Evolutionary conservation across 2,797 vertebrate species (phyloP).

Genomic region (Clarias pachynema): DNA sequence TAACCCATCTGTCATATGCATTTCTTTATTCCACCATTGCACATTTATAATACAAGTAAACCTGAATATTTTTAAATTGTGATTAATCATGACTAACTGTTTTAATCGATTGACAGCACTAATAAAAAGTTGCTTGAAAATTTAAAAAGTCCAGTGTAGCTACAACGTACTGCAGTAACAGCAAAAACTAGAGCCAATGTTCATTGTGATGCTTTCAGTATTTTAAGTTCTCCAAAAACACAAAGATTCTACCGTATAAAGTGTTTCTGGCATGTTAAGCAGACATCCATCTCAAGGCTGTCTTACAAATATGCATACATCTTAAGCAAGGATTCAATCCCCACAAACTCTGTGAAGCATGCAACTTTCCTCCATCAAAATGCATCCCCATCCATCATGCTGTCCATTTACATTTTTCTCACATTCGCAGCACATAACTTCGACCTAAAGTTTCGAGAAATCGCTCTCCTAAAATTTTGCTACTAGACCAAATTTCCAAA

Average conservation of each 20-base stretch:
- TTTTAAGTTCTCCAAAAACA: not conserved
- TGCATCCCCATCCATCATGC: not conserved
- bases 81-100: too few relatives aligned
- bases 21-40: too few relatives aligned
- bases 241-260: not conserved
- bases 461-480: not conserved
- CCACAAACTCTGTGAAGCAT: conserved; percentile 11
- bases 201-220: not conserved
- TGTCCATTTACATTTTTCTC: not conserved
- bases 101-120: too few relatives aligned
- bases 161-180: not conserved
- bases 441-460: not conserved
- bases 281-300: not conserved
- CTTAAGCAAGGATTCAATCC: not conserved
- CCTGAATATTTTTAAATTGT: too few relatives aligned
- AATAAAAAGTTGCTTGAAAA: not conserved
- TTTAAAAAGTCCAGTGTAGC: not conserved
- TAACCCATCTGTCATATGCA: too few relatives aligned
- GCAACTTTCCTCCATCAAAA: not conserved
- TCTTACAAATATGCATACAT: not conserved
- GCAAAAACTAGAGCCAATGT: not conserved
- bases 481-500: not conserved
- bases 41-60: too few relatives aligned
- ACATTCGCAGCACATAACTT: not conserved
- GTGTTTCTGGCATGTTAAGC: not conserved